phyloP scores from a whole-genome alignment of 2,888 invertebrate species.

The Hydraecia micacea region DNA sequence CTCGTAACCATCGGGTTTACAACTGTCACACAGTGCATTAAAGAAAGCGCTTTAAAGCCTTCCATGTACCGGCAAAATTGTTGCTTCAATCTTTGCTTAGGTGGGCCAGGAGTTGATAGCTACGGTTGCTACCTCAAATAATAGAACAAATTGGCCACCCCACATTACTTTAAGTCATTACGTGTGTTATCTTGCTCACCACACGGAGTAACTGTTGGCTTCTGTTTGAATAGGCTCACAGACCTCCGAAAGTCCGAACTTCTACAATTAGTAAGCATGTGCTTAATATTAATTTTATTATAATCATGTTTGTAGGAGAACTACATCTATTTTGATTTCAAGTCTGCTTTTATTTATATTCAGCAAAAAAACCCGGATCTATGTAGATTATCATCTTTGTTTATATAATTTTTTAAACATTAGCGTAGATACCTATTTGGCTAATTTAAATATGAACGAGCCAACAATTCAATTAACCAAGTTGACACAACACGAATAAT shows the following conservation, averaged over 20 bases:
- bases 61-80: constrained; percentile 30
- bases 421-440: constrained; percentile 4
- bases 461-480: constrained; percentile 35
- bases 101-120: constrained; percentile 7
- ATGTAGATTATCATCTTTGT: constrained; percentile 20
- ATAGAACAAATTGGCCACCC: constrained; percentile 45
- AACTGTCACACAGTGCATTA: constrained; percentile 52
- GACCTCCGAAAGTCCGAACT: constrained; percentile 10
- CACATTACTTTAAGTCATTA: constrained; percentile 48
- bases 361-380: constrained; percentile 12
- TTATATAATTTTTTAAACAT: constrained; percentile 29
- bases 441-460: constrained; percentile 27
- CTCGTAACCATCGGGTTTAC: constrained; percentile 59
- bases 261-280: constrained; percentile 28
- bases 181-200: constrained; percentile 52
- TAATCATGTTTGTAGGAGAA: constrained; percentile 13
- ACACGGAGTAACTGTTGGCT: constrained; percentile 23
- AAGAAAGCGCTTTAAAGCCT: constrained; percentile 42
- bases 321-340: not conserved
- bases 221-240: constrained; percentile 53
- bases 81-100: constrained; percentile 37
- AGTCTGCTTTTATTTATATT: constrained; percentile 5
- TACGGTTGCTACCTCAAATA: constrained; percentile 29
- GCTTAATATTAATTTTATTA: constrained; percentile 17
- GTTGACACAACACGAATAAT: constrained; percentile 41